A percentile compares a stretch with the other conserved stretches of the same genome.
phyloP scores from a whole-genome alignment of 2,113 vertebrate species.

The Ceratotherium simum region DNA sequence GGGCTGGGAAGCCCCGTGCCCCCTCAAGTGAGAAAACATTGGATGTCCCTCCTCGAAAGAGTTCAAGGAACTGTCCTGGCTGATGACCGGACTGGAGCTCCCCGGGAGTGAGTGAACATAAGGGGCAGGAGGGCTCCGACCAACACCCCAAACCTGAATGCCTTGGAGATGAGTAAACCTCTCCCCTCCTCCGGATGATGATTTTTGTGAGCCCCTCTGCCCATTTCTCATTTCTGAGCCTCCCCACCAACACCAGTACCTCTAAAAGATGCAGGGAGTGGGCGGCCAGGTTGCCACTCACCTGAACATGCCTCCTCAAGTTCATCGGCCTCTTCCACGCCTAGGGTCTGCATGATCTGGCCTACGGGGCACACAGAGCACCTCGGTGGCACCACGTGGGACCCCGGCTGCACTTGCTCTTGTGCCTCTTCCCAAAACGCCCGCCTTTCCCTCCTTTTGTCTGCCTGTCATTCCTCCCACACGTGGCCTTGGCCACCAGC shows the following conservation, averaged over 20 bases:
- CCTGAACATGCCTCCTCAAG: not conserved
- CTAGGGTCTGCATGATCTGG: slow-evolving; percentile 56
- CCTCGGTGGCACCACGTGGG: not conserved
- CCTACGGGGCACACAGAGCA: not conserved
- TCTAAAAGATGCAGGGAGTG: rapidly evolving
- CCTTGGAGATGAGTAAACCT: not conserved
- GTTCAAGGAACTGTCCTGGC: not conserved
- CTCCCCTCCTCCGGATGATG: no score
- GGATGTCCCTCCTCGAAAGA: not conserved
- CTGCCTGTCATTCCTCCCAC: not conserved
- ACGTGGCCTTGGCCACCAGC: not conserved
- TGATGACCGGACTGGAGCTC: rapidly evolving
- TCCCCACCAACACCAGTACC: rapidly evolving
- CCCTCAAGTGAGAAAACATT: not conserved
- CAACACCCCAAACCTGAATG: not conserved
- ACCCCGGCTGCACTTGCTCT: not conserved
- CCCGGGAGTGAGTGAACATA: rapidly evolving
- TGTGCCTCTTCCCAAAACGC: not conserved
- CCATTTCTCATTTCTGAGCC: not conserved
- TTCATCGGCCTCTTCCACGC: not conserved
- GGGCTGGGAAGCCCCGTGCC: not conserved
- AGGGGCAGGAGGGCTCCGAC: not conserved
- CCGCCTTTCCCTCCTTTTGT: rapidly evolving
- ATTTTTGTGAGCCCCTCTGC: not conserved
- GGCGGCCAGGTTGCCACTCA: rapidly evolving